These are phyloP conservation scores for Leptopilina drosophilae DNA, from an alignment of 2,888 invertebrate species.

Conservation along the genomic window DNA sequence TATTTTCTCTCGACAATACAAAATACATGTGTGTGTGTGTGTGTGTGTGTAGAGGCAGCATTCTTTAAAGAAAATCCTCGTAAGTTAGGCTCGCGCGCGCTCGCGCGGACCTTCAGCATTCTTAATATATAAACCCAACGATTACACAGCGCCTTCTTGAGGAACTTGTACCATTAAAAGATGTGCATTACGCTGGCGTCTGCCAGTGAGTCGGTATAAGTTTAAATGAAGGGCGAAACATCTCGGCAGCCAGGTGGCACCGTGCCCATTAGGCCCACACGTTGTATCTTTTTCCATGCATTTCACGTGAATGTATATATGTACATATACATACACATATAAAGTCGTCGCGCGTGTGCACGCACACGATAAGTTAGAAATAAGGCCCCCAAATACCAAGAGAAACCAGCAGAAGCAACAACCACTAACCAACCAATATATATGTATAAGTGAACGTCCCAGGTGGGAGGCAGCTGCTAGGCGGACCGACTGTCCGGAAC, in stretches of 20 bases:
- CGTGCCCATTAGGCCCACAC: constrained; percentile 48
- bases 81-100: no score
- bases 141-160: constrained; percentile 34
- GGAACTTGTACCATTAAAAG: constrained; percentile 33
- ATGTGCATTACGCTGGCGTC: constrained; percentile 52
- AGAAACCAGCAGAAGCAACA: constrained; percentile 33
- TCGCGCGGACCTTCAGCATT: background rate
- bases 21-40: no score
- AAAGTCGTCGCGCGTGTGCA: constrained; percentile 6
- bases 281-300: constrained; percentile 1
- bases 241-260: constrained; percentile 63
- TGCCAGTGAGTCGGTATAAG: constrained; percentile 43
- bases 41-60: background rate
- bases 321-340: no score
- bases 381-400: constrained; percentile 27
- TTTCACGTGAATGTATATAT: no score
- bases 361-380: background rate
- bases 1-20: background rate
- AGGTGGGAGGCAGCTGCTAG: constrained; percentile 77
- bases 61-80: background rate
- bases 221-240: constrained; percentile 55
- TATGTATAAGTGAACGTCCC: constrained; percentile 59
- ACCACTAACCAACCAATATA: constrained; percentile 51
- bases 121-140: background rate
- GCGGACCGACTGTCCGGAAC: constrained; percentile 67